Evolutionary conservation across 2,797 vertebrate genomes (phyloP), one percentile per base, ranked within the genome.

Genomic region (Sebastolobus alascanus): DNA sequence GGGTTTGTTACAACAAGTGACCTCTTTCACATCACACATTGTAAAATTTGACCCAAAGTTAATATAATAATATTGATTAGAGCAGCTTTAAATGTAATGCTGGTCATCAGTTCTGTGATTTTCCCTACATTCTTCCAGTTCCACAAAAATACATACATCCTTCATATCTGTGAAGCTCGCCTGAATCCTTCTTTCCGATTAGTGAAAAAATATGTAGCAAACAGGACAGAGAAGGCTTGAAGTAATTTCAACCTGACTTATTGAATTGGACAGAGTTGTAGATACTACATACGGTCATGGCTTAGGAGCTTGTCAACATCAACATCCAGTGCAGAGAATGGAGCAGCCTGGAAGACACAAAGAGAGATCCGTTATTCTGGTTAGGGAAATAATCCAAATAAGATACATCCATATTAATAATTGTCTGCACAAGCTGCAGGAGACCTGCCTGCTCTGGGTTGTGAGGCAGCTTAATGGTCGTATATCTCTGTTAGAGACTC

Each of bases 291-390:
- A 92, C 88, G 5, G 6, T 56, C 68, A 66, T 89, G 80, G 55
- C 86, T 76, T 50, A 82, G 88, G 59, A 90, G 67, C 0, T 82
- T 87, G 43, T 94, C 86, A 40, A 95, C 73, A 35, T 85, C 86
- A 60, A 97, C 79, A 75, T 96, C 94, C 84, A 96, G 71, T 80
- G 87, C 89, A 84, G 93, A 93, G 91, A 96, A 70, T 1, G 95
- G 94, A 6, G 92, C 91, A 40, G 94, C 92, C 96, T 96, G 73
- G 27, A 64, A 68, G 20, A 79, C n/a, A 77, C 8, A 77, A 22
- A 31, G 31, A 63, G 35, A 64, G 35, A 63, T 40, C 5, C 37
- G 31, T 59, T 37, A 52, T 22, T 60, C 8, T 58, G 35, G 52
- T 43, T 31, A 56, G 27, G 33, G 25, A 1, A 25, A 7, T 14